Evolutionary conservation across 2,888 invertebrate genomes (phyloP), one percentile per base, ranked within the genome.

Genomic region (Caenorhabditis sp.): DNA sequence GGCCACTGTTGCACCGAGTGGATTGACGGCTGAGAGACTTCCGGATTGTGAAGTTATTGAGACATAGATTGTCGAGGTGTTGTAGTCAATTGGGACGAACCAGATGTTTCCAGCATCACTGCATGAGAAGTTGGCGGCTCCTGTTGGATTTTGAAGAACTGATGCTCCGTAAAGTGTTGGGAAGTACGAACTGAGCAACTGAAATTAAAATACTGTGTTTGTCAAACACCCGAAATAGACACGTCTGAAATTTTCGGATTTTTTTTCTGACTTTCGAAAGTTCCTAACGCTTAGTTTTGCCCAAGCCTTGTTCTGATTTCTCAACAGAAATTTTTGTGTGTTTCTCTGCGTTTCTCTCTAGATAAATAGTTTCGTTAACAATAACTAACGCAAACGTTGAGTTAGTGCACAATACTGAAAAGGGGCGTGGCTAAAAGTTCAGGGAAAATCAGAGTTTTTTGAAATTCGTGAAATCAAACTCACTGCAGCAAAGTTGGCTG

Each of bases 121-220:
- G 58, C 81, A 81, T 6, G 63, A 58, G 73, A 69, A 73, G 19
- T 64, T 68, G 24, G 57, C 31, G 23, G 26, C n/a, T 24, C 69
- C 64, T 1, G 83, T 81, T 26, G 83, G 83, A n/a, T 80, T 71
- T 65, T 74, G 69, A 24, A 81, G 66, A 1, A 72, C 63, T 6
- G 72, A 68, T 12, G 79, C 69, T 37, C 70, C 70, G 53, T 77
- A 78, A 53, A 81, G 37, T 8, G 81, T 54, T 58, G 81, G 80
- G 17, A 81, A 43, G 58, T 81, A 80, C 23, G 54, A 43, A 10
- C 68, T 63, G 27, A 81, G 57, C 24, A 75, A 69, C 72, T 77
- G 31, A 55, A 66, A 62, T 12, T 27, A 0, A 23, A 14, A 37
- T 12, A 24, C 19, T n/a, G n/a, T n/a, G n/a, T n/a, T n/a, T n/a